Conservation (phyloP, 2,888 invertebrate species). For the Nezara viridula region DNA sequence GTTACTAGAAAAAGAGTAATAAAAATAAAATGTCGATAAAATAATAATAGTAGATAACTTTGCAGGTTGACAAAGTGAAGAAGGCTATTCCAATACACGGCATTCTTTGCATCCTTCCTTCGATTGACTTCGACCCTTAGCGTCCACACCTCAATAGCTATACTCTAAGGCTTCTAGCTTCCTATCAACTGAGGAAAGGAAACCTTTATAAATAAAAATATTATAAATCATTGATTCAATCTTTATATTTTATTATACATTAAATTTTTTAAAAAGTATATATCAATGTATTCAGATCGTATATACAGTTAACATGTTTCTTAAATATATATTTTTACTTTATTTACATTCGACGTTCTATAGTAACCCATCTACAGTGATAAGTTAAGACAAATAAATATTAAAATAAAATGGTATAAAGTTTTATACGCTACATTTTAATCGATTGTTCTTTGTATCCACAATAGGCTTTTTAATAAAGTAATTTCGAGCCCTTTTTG, state of each 20-base stretch:
- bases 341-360: too few relatives aligned
- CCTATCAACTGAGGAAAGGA: background rate
- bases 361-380: too few relatives aligned
- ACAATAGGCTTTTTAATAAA: too few relatives aligned
- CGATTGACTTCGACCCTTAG: background rate
- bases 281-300: background rate
- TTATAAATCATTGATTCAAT: background rate
- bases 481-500: too few relatives aligned
- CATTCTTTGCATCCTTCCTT: background rate
- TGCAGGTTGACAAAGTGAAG: background rate
- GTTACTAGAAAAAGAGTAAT: too few relatives aligned
- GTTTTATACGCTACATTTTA: too few relatives aligned
- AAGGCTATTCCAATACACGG: background rate
- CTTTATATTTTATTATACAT: background rate
- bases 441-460: too few relatives aligned
- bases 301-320: too few relatives aligned
- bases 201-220: background rate
- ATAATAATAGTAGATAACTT: slow-evolving; percentile 18
- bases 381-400: too few relatives aligned
- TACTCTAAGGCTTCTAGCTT: background rate
- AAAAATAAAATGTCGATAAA: background rate
- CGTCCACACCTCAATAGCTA: background rate
- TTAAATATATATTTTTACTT: too few relatives aligned
- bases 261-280: background rate
- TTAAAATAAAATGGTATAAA: too few relatives aligned